These are phyloP conservation scores for Agrotis puta DNA, from an alignment of 2,888 invertebrate species.

Conservation along the genomic window DNA sequence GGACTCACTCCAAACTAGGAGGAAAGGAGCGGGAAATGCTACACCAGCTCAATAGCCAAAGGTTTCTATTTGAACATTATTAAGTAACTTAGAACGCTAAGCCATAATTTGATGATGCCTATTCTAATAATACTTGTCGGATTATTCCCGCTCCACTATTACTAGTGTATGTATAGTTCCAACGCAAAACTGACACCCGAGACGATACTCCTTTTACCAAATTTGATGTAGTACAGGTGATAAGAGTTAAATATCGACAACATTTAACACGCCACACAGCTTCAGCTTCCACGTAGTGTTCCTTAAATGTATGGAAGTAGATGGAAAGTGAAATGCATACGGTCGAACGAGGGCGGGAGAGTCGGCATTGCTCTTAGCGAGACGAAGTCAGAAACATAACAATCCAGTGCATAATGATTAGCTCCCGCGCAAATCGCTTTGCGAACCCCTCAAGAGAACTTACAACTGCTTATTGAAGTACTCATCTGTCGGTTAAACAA, in stretches of 20 bases:
- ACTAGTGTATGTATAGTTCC: neutral
- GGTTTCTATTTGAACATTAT: neutral
- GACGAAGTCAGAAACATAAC: slow-evolving; percentile 37
- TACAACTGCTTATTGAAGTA: slow-evolving; percentile 33
- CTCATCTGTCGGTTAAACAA: slow-evolving; percentile 13
- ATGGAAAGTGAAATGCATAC: slow-evolving; percentile 41
- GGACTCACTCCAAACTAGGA: too few relatives aligned
- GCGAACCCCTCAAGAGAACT: slow-evolving; percentile 28
- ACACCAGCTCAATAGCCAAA: neutral
- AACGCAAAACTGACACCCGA: neutral
- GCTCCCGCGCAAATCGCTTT: slow-evolving; percentile 38
- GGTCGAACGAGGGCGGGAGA: slow-evolving; percentile 28
- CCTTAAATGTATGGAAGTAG: slow-evolving; percentile 24
- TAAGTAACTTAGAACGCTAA: neutral
- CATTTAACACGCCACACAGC: neutral
- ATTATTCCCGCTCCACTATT: neutral
- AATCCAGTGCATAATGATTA: slow-evolving; percentile 43
- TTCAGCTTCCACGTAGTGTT: neutral
- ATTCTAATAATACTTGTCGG: neutral
- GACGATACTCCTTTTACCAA: neutral
- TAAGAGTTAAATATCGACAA: neutral
- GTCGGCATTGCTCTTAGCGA: slow-evolving; percentile 19
- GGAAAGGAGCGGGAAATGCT: neutral
- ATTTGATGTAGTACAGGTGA: too few relatives aligned
- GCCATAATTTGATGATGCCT: neutral